These are phyloP conservation scores for Phoeniculus purpureus DNA, from an alignment of 2,797 vertebrate species.

Conservation along the genomic window DNA sequence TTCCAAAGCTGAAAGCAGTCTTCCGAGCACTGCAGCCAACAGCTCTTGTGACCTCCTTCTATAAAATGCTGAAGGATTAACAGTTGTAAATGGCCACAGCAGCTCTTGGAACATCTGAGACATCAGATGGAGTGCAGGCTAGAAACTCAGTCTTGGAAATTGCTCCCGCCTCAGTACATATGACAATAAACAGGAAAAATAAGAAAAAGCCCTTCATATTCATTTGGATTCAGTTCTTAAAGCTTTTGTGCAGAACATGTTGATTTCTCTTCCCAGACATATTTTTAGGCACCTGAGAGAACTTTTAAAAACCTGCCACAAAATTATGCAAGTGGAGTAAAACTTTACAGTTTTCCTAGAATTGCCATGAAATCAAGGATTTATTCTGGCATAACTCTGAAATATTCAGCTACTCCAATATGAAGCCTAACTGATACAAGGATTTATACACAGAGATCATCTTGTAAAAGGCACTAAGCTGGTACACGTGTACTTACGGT, in stretches of 20 bases:
- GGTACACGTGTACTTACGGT: background rate
- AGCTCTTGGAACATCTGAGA: constrained; percentile 5
- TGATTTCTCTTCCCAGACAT: background rate
- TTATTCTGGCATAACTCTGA: background rate
- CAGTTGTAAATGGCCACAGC: constrained; percentile 26
- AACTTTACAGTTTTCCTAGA: background rate
- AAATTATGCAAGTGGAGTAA: background rate
- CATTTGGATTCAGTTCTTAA: background rate
- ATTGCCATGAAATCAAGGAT: background rate
- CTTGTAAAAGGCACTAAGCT: background rate
- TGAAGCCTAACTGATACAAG: background rate
- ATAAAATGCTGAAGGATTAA: constrained; percentile 50
- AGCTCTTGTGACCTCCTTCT: constrained; percentile 44
- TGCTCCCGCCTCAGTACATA: background rate
- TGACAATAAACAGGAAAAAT: background rate
- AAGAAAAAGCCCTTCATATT: background rate
- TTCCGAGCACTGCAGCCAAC: constrained; percentile 34
- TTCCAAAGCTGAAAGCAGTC: constrained; percentile 53
- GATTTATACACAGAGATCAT: background rate
- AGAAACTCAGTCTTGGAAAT: background rate
- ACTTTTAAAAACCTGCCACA: background rate
- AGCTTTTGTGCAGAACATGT: background rate
- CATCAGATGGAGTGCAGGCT: background rate
- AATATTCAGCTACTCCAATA: background rate
- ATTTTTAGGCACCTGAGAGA: background rate